Evolutionary conservation across 1,140 invertebrate genomes (phyloP), one percentile per base, ranked within the genome.

Genomic region (Danaus plexippus): DNA sequence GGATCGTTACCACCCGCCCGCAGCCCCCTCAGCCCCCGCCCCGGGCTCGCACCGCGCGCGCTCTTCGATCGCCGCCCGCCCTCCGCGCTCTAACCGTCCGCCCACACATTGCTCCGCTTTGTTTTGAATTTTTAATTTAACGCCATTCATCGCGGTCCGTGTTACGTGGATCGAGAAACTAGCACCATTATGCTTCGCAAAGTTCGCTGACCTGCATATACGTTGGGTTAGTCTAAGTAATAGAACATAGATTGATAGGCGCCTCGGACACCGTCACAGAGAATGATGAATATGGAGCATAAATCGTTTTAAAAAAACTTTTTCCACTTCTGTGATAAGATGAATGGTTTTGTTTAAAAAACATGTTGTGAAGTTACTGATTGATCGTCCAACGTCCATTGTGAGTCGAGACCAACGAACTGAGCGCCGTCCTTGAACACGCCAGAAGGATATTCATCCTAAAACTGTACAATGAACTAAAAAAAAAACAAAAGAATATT

Each of bases 51-150:
- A 59, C 73, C 75, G 73, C 75, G 80, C 83, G 78, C 80, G 74
- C 78, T 75, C 76, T 82, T 83, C 83, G 83, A 82, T 83, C 80
- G 77, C 78, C 80, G 73, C 80, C 75, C 75, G 75, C 83, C 74
- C 79, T 73, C 74, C 74, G 70, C 76, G 73, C 70, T 71, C 54
- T 66, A 62, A 60, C 69, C 67, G 61, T 71, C 76, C 80, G 77
- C 81, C 81, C 76, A 78, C 75, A 63, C 65, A 62, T 67, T 67
- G 68, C 61, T 64, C 73, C 63, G 75, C 80, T 86, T 86, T 86
- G 80, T 86, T 86, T 83, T 86, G 75, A 81, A 86, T 84, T 84
- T 86, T 84, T 86, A 83, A 84, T 86, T 81, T 84, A 79, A 75
- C 74, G 73, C 73, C 83, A 86, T 87, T 87, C 80, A 85, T 76